Base-by-base conservation (phyloP, 1,140 invertebrate species). In the Drosophila pseudoananassae region DNA sequence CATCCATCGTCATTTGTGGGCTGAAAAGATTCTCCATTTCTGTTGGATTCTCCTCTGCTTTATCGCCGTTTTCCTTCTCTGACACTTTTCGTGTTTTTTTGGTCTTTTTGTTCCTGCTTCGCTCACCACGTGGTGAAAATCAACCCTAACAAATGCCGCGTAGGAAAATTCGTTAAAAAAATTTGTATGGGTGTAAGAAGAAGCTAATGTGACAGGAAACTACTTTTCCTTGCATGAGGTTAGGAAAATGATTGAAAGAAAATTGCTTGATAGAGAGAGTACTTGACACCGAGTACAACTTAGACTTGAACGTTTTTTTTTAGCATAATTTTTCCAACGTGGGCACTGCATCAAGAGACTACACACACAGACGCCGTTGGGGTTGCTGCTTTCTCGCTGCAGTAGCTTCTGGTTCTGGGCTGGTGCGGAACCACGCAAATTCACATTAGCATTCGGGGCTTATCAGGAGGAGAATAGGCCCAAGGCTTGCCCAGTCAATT, bases 101-200 rank as follows among this genome's bases (percentile, higher is more conserved):
- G 17, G 5, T 14, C 40, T 9, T 40, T 6, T 7, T 10, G 40
- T 43, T 45, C 40, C 36, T 51, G 38, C 36, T 46, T 14, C 56
- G 70, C 70, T 58, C 76, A 89, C 79, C 83, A 88, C 83, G 83
- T 88, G 83, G 83, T 88, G 76, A 88, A 85, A 85, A 88, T 83
- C 83, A 88, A 88, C 83, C 84, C 83, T 79, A 88, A 88, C 71
- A 88, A 78, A 78, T 71, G 54, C 54, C 46, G 76, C 50, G 58
- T 66, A 56, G 65, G 56, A 82, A 83, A 83, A 65, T 38, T 52
- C 46, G 50, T 40, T 40, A 9, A 56, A 45, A n/a, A 9, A 59
- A 60, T 9, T 33, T 29, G 23, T 29, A 51, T 29, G 47, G 31
- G 51, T 20, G 14, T 5, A 36, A 45, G 59, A 40, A 10, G 25